A percentile compares a stretch with the other conserved stretches of the same genome.
phyloP scores from a whole-genome alignment of 1,140 invertebrate genomes.

The Ctenoplectra terminalis region DNA sequence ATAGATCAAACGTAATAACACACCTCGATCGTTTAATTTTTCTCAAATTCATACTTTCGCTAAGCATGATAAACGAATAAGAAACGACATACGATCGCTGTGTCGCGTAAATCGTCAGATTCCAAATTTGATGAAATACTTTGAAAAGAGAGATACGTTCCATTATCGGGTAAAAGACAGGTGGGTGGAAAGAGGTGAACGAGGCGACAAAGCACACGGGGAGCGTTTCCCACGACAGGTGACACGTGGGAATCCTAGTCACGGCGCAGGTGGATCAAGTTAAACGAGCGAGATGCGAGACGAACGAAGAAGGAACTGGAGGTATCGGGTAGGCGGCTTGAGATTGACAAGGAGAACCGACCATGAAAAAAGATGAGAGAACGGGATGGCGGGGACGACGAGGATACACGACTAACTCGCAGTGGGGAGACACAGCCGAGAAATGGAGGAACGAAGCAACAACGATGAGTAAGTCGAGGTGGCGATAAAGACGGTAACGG shows the following conservation, averaged over 20 bases:
- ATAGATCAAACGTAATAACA: neutral
- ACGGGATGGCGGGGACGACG: slow-evolving; percentile 32
- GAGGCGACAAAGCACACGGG: slow-evolving; percentile 67
- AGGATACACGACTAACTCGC: slow-evolving; percentile 12
- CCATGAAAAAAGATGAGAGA: slow-evolving; percentile 28
- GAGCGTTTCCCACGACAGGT: slow-evolving; percentile 81
- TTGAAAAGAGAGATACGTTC: neutral
- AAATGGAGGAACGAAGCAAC: slow-evolving; percentile 45
- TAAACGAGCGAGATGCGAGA: slow-evolving; percentile 59
- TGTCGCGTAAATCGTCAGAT: too few relatives aligned
- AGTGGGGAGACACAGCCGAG: slow-evolving; percentile 35
- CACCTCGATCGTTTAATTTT: too few relatives aligned
- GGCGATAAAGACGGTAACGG: slow-evolving; percentile 58
- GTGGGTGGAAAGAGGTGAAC: slow-evolving; percentile 52
- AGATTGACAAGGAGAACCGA: slow-evolving; percentile 26
- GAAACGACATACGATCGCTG: too few relatives aligned
- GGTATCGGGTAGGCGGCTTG: slow-evolving; percentile 40
- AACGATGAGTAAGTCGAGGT: slow-evolving; percentile 42
- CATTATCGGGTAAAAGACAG: neutral
- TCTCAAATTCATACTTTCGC: too few relatives aligned
- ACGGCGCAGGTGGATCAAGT: slow-evolving; percentile 78
- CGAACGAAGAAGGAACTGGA: slow-evolving; percentile 18
- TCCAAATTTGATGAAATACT: too few relatives aligned
- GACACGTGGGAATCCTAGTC: slow-evolving; percentile 81
- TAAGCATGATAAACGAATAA: too few relatives aligned